Percentiles rank a stretch among this genome's conserved stretches.
These are phyloP conservation scores for Anguilla obscura DNA, from an alignment of 2,797 vertebrate species.

Conservation along the genomic window DNA sequence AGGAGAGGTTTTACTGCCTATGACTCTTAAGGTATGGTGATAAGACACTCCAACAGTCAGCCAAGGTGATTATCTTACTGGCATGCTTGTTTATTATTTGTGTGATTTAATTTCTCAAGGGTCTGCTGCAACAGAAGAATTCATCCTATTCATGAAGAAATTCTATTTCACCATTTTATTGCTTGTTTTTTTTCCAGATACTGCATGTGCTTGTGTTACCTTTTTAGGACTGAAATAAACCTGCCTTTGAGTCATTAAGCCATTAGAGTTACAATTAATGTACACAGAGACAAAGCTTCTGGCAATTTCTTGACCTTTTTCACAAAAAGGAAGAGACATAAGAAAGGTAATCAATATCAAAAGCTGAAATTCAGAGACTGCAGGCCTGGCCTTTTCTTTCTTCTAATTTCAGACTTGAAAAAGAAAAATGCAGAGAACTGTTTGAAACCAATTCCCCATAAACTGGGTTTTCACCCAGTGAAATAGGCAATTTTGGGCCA, in stretches of 20 bases:
- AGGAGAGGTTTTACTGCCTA: background rate
- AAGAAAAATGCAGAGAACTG: background rate
- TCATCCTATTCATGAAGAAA: slow-evolving; percentile 10
- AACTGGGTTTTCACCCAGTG: background rate
- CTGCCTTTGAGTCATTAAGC: background rate
- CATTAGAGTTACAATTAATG: background rate
- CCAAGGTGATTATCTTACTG: slow-evolving; percentile 15
- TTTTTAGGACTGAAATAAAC: background rate
- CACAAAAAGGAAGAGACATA: background rate
- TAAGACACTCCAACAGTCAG: background rate
- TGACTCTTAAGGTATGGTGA: background rate
- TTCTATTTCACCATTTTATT: background rate
- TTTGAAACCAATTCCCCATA: background rate
- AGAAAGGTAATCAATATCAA: background rate
- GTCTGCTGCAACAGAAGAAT: background rate
- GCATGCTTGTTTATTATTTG: slow-evolving; percentile 16
- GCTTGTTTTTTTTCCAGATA: background rate
- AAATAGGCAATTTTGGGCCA: background rate
- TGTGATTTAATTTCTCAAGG: background rate
- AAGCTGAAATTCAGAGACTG: background rate
- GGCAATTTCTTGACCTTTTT: background rate
- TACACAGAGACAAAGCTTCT: background rate
- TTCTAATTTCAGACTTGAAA: background rate
- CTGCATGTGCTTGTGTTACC: background rate
- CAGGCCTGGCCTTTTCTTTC: background rate